Evolutionary conservation across 2,797 vertebrate genomes (phyloP).

Genomic region (Acrossocheilus fasciatus): DNA sequence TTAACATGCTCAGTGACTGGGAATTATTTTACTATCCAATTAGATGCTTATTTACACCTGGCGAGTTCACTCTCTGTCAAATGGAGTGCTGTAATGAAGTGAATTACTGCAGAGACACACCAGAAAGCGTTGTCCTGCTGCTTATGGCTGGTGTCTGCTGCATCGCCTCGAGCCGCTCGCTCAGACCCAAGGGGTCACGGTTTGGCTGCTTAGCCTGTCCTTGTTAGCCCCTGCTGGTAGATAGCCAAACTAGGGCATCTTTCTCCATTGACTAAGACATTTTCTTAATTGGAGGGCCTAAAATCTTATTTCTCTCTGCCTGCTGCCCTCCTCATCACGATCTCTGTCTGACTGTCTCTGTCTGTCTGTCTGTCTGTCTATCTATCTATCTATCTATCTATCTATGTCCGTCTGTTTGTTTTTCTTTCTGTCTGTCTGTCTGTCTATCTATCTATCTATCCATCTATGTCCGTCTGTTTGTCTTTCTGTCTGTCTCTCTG

Average conservation of each 20-base stretch:
- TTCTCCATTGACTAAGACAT: not conserved
- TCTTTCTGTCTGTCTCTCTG: no score
- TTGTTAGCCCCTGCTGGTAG: not conserved
- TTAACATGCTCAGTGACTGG: slow-evolving; percentile 50
- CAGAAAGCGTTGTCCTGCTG: slow-evolving; percentile 8
- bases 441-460: no score
- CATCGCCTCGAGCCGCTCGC: not conserved
- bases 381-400: no score
- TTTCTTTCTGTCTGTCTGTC: no score
- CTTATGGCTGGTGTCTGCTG: not conserved
- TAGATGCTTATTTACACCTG: slow-evolving; percentile 60
- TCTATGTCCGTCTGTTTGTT: no score
- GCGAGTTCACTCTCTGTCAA: slow-evolving; percentile 41
- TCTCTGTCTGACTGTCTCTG: no score
- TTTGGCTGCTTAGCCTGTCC: not conserved
- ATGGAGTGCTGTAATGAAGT: slow-evolving; percentile 43
- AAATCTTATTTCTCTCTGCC: not conserved
- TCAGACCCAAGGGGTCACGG: not conserved
- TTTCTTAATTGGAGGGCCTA: not conserved
- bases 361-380: no score
- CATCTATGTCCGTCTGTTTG: no score
- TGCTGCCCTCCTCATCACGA: no score
- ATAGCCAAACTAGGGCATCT: not conserved
- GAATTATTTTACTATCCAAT: slow-evolving; percentile 58
- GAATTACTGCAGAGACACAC: slow-evolving; percentile 37